A percentile compares a stretch with the other conserved stretches of the same genome.
Conservation (phyloP, 2,113 vertebrate genomes). For the Calonectris borealis region DNA sequence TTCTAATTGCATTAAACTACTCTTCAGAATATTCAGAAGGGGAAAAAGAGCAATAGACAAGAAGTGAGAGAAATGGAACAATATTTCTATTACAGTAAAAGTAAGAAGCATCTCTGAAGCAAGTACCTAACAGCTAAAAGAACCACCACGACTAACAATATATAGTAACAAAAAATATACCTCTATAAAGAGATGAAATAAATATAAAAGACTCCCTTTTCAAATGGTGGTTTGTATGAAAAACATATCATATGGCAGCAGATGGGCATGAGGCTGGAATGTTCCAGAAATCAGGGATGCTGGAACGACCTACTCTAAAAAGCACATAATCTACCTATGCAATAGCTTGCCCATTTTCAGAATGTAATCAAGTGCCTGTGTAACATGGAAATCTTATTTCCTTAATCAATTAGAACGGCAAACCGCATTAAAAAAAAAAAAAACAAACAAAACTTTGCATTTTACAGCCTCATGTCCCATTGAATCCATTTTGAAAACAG, state of each 20-base stretch:
- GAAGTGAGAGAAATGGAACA: background rate
- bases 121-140: background rate
- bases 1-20: background rate
- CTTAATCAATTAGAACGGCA: background rate
- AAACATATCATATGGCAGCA: background rate
- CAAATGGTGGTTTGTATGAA: background rate
- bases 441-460: background rate
- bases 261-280: background rate
- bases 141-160: background rate
- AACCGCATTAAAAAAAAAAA: background rate
- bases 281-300: background rate
- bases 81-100: background rate
- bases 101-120: background rate
- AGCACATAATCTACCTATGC: background rate
- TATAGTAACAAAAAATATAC: background rate
- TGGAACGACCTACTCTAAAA: conserved; percentile 5
- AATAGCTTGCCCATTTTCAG: background rate
- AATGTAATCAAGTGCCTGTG: background rate
- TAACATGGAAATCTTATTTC: background rate
- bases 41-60: background rate
- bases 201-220: background rate
- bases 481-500: background rate
- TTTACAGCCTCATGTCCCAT: background rate
- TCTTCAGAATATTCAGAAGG: background rate
- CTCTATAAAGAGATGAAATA: background rate